Conservation (phyloP, 2,888 invertebrate genomes). For the Nipponacmea schrenckii region DNA sequence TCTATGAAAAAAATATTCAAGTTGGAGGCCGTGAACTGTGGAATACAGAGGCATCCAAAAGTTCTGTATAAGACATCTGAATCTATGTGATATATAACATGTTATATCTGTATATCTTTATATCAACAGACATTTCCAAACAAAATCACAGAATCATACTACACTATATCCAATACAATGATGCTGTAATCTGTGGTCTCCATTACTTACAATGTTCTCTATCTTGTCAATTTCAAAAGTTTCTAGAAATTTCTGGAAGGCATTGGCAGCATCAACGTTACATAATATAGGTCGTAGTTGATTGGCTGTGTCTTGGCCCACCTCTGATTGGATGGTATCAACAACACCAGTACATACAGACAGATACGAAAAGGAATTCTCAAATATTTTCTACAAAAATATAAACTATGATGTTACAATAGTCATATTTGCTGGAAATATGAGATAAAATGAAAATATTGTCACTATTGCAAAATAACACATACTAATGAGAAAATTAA, state of each 20-base stretch:
- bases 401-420: no score
- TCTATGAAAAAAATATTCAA: no score
- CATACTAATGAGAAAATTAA: no score
- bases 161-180: background rate
- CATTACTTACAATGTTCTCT: conserved; percentile 11
- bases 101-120: no score
- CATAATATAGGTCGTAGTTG: conserved; percentile 10
- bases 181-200: background rate
- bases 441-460: no score
- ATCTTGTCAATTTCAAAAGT: conserved; percentile 2
- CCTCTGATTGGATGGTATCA: background rate
- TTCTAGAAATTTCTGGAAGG: conserved; percentile 8
- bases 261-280: background rate
- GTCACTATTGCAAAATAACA: no score
- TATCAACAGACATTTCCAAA: no score
- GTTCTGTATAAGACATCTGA: background rate
- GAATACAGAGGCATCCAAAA: no score
- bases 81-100: no score
- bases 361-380: conserved; percentile 7
- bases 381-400: conserved; percentile 20
- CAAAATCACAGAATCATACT: background rate
- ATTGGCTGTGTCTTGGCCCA: conserved; percentile 1
- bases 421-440: no score
- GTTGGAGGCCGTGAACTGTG: no score
- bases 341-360: conserved; percentile 19